Evolutionary conservation across 2,888 invertebrate genomes (phyloP).

Genomic region (Mylabris sibirica): DNA sequence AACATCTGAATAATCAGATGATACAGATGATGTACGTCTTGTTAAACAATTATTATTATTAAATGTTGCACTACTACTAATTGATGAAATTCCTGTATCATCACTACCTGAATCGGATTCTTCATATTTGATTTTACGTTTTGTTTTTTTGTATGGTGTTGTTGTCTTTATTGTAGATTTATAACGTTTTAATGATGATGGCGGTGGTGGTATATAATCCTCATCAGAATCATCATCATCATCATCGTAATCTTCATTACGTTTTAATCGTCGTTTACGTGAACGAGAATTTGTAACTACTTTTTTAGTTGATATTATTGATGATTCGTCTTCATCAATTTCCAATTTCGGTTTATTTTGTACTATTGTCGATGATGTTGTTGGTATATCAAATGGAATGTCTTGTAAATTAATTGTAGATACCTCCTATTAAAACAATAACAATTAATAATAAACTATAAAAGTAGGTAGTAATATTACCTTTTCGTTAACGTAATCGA

Average conservation of each 20-base stretch:
- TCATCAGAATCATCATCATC: slow-evolving; percentile 46
- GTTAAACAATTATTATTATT: slow-evolving; percentile 62
- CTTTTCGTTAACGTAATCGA: slow-evolving; percentile 54
- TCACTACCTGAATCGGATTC: slow-evolving; percentile 42
- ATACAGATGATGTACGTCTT: slow-evolving; percentile 60
- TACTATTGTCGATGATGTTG: slow-evolving; percentile 22
- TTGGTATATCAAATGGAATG: slow-evolving; percentile 22
- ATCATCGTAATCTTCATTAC: slow-evolving; percentile 38
- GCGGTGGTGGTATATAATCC: slow-evolving; percentile 53
- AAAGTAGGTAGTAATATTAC: slow-evolving; percentile 32
- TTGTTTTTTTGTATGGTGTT: slow-evolving; percentile 6
- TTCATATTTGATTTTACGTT: slow-evolving; percentile 21
- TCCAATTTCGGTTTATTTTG: not conserved
- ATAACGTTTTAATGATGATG: not conserved
- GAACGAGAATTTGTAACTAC: slow-evolving; percentile 26
- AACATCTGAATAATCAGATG: slow-evolving; percentile 62
- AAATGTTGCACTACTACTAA: slow-evolving; percentile 20
- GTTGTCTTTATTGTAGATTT: not conserved
- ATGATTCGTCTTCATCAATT: slow-evolving; percentile 20
- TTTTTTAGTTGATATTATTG: slow-evolving; percentile 24
- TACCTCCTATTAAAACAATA: slow-evolving; percentile 40
- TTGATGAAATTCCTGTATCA: not conserved
- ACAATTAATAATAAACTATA: slow-evolving; percentile 3
- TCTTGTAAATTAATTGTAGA: slow-evolving; percentile 36
- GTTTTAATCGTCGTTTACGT: slow-evolving; percentile 38